Percentiles rank a stretch among this genome's conserved stretches.
phyloP scores from a whole-genome alignment of 2,888 invertebrate species.

The Chydorus sphaericus region DNA sequence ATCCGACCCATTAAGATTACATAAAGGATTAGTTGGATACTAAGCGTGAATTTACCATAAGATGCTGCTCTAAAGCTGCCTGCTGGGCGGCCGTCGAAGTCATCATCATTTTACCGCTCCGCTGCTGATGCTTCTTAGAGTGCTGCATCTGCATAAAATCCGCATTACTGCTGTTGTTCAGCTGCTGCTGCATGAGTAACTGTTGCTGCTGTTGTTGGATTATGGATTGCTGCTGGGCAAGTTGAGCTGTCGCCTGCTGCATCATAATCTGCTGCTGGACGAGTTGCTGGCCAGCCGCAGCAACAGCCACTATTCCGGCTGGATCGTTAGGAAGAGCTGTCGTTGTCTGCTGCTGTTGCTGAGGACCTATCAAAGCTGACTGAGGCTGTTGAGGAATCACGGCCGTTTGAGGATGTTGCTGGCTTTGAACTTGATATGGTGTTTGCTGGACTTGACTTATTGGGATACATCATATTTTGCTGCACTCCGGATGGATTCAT shows the following conservation, averaged over 20 bases:
- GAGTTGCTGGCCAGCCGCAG: no score
- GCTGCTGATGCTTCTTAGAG: constrained; percentile 30
- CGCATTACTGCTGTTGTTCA: constrained; percentile 22
- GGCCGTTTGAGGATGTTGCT: neutral
- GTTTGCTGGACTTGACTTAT: neutral
- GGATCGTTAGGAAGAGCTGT: no score
- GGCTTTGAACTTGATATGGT: constrained; percentile 17
- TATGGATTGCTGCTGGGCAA: constrained; percentile 21
- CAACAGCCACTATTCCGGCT: no score
- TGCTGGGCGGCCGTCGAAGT: neutral
- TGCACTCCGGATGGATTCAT: neutral
- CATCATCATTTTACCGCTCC: no score
- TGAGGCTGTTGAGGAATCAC: constrained; percentile 20
- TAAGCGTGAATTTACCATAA: neutral
- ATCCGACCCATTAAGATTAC: neutral
- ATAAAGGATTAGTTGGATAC: neutral
- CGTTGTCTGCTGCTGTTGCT: constrained; percentile 18
- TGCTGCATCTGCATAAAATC: constrained; percentile 31
- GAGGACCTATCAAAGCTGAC: no score
- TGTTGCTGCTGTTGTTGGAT: constrained; percentile 20
- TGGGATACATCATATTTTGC: no score
- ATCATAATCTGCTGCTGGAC: constrained; percentile 19
- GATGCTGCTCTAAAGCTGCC: constrained; percentile 18
- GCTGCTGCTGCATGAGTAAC: constrained; percentile 23
- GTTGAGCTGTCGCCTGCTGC: constrained; percentile 19